A percentile compares a stretch with the other conserved stretches of the same genome.
These are phyloP conservation scores for Argyresthia albistria DNA, from an alignment of 2,888 invertebrate species.

Conservation along the genomic window DNA sequence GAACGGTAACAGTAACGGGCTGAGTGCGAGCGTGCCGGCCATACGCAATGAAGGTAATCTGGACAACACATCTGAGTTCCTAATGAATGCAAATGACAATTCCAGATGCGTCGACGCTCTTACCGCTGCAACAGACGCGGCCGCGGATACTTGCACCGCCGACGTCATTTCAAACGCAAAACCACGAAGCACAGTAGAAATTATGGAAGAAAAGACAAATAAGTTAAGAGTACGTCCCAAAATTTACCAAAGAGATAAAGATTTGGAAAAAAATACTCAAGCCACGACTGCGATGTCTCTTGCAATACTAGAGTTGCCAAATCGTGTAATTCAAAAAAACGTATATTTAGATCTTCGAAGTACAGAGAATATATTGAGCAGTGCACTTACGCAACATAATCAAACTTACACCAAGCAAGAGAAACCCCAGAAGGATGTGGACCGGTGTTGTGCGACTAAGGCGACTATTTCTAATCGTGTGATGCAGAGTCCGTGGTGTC, in stretches of 20 bases:
- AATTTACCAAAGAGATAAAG: too few species aligned
- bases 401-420: not conserved
- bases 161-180: not conserved
- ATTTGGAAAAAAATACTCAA: too few species aligned
- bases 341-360: too few species aligned
- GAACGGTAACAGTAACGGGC: constrained; percentile 62
- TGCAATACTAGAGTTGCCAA: too few species aligned
- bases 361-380: too few species aligned
- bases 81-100: constrained; percentile 54
- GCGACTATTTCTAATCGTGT: constrained; percentile 62
- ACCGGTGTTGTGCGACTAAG: constrained; percentile 11
- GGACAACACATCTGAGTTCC: constrained; percentile 46
- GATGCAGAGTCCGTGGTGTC: constrained; percentile 72
- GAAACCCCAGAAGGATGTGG: not conserved
- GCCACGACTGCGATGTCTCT: too few species aligned
- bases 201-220: too few species aligned
- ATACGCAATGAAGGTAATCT: constrained; percentile 58
- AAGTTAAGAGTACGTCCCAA: too few species aligned
- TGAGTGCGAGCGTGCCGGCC: constrained; percentile 50
- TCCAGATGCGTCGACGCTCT: not conserved
- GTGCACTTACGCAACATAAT: not conserved
- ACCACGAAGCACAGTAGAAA: not conserved
- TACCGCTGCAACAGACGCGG: not conserved
- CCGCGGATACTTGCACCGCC: not conserved
- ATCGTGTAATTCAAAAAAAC: too few species aligned